These are phyloP conservation scores for Gymnogyps californianus DNA, from an alignment of 2,113 vertebrate genomes.

Conservation along the genomic window DNA sequence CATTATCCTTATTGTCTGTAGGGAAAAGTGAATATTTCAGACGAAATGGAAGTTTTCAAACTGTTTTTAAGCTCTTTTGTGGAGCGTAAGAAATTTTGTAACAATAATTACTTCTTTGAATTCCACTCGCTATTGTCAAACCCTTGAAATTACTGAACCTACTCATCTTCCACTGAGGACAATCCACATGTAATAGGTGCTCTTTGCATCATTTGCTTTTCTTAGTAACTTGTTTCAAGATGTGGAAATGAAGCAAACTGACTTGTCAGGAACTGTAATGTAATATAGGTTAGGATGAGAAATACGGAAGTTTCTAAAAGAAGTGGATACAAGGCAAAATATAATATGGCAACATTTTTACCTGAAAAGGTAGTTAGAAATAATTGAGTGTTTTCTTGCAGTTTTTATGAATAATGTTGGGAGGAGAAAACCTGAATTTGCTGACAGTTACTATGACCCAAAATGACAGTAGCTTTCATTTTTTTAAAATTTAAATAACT, in stretches of 20 bases:
- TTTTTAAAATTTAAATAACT: not conserved
- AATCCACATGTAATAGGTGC: not conserved
- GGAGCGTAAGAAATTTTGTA: not conserved
- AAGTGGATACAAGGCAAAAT: not conserved
- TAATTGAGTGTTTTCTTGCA: not conserved
- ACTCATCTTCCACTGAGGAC: not conserved
- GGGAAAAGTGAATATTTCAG: not conserved
- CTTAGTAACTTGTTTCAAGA: not conserved
- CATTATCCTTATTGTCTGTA: not conserved
- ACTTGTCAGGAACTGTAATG: not conserved
- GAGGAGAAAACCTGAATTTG: not conserved
- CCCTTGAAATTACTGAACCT: not conserved
- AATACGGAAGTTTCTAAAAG: not conserved
- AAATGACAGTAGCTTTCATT: constrained; percentile 8
- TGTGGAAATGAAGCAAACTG: not conserved
- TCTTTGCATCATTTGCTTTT: not conserved
- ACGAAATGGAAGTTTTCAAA: not conserved
- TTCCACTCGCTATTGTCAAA: not conserved
- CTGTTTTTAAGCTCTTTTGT: not conserved
- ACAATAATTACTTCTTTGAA: not conserved
- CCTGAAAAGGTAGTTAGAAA: not conserved
- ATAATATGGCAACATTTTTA: not conserved
- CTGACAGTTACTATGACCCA: not conserved
- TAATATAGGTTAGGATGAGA: not conserved
- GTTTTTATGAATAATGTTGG: not conserved